Conservation (phyloP, 2,113 vertebrate genomes). For the Pachycephala philippinensis region DNA sequence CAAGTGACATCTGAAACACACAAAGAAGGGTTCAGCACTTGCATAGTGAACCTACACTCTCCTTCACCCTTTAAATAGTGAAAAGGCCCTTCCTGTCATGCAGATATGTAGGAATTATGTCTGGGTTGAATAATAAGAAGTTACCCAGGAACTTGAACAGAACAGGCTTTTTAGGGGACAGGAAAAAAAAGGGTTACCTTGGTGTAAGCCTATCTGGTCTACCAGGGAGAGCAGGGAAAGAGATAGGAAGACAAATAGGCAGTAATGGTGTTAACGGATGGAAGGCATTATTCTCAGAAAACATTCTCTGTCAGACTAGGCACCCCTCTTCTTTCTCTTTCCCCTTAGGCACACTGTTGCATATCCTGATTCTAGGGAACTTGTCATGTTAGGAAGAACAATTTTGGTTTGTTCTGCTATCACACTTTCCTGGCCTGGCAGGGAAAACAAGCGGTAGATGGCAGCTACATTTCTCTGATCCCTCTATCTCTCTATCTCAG, state of each 20-base stretch:
- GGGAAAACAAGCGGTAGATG: background rate
- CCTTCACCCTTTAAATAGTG: background rate
- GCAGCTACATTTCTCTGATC: slow-evolving; percentile 13
- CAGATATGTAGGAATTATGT: background rate
- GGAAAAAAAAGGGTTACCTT: background rate
- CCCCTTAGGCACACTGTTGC: background rate
- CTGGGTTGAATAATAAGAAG: background rate
- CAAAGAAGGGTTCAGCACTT: background rate
- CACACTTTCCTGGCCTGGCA: background rate
- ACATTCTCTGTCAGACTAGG: background rate
- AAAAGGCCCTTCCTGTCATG: background rate
- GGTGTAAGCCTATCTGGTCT: background rate
- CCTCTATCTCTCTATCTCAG: background rate
- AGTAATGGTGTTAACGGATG: background rate
- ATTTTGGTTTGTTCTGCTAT: slow-evolving; percentile 34
- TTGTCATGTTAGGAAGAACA: slow-evolving; percentile 27
- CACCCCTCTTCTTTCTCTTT: background rate
- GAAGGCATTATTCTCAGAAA: background rate
- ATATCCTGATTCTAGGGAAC: slow-evolving; percentile 12
- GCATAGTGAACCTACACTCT: background rate
- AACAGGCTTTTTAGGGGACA: background rate
- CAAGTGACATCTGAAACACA: background rate
- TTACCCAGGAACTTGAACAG: background rate
- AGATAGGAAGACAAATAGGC: background rate
- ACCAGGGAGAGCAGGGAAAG: background rate